These are phyloP conservation scores for Athripsodes cinereus DNA, from an alignment of 2,888 invertebrate species.

Conservation along the genomic window DNA sequence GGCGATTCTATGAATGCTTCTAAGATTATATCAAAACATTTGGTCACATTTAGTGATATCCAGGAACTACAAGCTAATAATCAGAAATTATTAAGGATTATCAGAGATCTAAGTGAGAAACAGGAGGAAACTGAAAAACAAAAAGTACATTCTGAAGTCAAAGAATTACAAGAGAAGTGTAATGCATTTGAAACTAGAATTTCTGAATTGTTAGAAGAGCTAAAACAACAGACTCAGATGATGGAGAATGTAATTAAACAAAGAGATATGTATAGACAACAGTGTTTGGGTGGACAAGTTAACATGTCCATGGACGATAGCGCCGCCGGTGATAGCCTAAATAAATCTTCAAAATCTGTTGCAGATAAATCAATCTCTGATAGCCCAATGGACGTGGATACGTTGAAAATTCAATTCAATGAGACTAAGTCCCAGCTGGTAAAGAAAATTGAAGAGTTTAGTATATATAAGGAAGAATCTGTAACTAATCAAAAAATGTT, in stretches of 20 bases:
- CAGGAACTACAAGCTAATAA: conserved; percentile 87
- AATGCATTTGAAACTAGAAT: conserved; percentile 63
- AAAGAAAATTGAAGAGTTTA: conserved; percentile 73
- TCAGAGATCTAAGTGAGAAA: conserved; percentile 78
- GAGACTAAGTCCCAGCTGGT: conserved; percentile 62
- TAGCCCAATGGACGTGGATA: conserved; percentile 29
- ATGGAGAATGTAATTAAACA: conserved; percentile 75
- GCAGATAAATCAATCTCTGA: conserved; percentile 35
- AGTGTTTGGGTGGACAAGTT: conserved; percentile 52
- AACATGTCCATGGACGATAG: conserved; percentile 33
- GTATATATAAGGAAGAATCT: conserved; percentile 80
- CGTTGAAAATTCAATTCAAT: conserved; percentile 48
- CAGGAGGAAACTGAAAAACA: conserved; percentile 75
- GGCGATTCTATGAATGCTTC: conserved; percentile 45
- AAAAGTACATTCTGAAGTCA: conserved; percentile 60
- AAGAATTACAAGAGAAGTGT: conserved; percentile 61
- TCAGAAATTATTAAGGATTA: conserved; percentile 73
- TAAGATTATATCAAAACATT: conserved; percentile 70
- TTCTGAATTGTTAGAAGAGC: conserved; percentile 65
- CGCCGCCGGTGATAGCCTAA: conserved; percentile 37
- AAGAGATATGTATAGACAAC: conserved; percentile 81
- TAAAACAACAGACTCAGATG: conserved; percentile 77
- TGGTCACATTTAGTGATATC: conserved; percentile 86
- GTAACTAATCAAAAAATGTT: conserved; percentile 75
- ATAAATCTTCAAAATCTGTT: conserved; percentile 36